Evolutionary conservation across 2,888 invertebrate genomes (phyloP), one percentile per base, ranked within the genome.

Genomic region (Pinctada fucata): DNA sequence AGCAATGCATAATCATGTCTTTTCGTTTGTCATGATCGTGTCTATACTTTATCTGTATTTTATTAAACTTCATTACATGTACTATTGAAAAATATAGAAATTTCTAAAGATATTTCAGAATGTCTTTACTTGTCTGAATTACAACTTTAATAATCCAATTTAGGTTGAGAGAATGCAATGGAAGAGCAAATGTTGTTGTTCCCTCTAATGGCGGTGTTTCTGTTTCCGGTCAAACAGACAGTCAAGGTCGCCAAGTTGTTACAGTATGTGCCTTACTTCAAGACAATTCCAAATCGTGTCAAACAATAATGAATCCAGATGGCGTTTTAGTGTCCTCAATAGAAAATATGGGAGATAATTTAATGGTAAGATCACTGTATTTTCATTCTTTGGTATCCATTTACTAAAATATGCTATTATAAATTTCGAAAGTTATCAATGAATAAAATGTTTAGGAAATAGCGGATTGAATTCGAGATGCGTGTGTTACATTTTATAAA

Each of bases 301-400:
- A 74, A 48, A 71, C 63, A n/a, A 74, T 78, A 8, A 78, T 78
- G 78, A 74, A 78, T 65, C 78, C 78, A 13, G 70, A 78, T 66
- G 71, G 78, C 49, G 52, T 65, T 16, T 64, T 78, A 31, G 74
- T 74, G 13, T 69, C 73, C 47, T 78, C 78, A 8, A 75, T 78
- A 45, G 63, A 69, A 3, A 78, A 65, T 50, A 78, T 78, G 78
- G 78, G 78, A 51, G 50, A 78, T 5, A 70, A 50, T 8, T 13
- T 78, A 16, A 45, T 71, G 64, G 74, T 74, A 50, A 58, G 58
- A 31, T 31, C 31, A 31, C 31, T 31, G 31, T 31, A 31, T 31
- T 31, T 31, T 31, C 31, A 31, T 31, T 31, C 31, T 31, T 31
- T 31, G 31, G 31, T 31, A 31, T 31, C 31, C 31, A 31, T 31